Evolutionary conservation across 2,888 invertebrate genomes (phyloP), one percentile per base, ranked within the genome.

Genomic region (Yponomeuta sedellus): DNA sequence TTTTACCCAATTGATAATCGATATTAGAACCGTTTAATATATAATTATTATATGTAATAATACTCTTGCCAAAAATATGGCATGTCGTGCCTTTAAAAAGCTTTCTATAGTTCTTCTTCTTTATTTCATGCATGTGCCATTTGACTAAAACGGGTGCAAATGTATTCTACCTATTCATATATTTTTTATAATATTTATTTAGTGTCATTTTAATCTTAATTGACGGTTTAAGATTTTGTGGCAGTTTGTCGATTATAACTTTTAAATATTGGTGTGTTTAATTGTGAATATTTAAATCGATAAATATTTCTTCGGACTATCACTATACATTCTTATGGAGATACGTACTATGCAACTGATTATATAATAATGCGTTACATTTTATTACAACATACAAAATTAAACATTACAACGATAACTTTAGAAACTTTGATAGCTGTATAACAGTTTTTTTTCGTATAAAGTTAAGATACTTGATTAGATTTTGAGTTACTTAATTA

Each of bases 161-260:
- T 1, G 12, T 59, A 22, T 34, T 57, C 34, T 64, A 44, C 59
- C 61, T 56, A 69, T 59, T 68, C 66, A 64, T 62, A 40, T 56
- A 61, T 40, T 58, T 56, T 44, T 63, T 40, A 40, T 39, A 61
- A 44, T 58, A 34, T 44, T 40, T 40, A 57, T 61, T 68, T 66
- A 66, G 22, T 28, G 59, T 56, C 68, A 66, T 66, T 65, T 64
- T 65, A 52, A 52, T 68, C 65, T 68, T 73, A 74, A 74, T 74
- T 75, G 71, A 74, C 73, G 70, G 71, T 73, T 68, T 69, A 68
- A 71, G 64, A 67, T 67, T 70, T 67, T 73, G 71, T 72, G 74
- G 73, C 75, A 75, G 73, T 74, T 73, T 10, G 63, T 63, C 44
- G 16, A 52, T 16, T 52, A 52, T 63, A 20, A 20, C 25, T 44